Evolutionary conservation across 2,113 vertebrate genomes (phyloP).

Genomic region (Sturnus vulgaris): DNA sequence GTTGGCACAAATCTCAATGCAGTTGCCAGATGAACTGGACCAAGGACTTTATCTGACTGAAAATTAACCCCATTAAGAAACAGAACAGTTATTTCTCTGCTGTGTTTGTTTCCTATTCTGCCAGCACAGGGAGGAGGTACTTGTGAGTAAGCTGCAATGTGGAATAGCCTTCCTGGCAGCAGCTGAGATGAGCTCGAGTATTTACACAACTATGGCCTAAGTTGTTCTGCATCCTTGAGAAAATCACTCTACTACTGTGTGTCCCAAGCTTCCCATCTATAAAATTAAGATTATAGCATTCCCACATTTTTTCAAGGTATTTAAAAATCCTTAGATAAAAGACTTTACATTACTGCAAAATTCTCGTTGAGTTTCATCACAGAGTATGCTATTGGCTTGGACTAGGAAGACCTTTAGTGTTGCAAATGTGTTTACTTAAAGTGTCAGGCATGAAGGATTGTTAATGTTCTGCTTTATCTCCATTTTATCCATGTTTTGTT

Average conservation of each 20-base stretch:
- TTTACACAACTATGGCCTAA: not conserved
- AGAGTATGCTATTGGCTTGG: not conserved
- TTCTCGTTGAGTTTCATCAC: not conserved
- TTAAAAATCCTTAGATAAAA: conserved; percentile 20
- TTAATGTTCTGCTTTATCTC: conserved; percentile 46
- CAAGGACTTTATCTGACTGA: not conserved
- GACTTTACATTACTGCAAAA: not conserved
- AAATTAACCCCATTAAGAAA: not conserved
- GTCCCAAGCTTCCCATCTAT: not conserved
- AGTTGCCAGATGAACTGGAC: not conserved
- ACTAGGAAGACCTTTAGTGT: not conserved
- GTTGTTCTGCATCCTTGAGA: not conserved
- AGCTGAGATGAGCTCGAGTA: not conserved
- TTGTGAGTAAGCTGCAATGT: not conserved
- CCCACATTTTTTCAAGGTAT: not conserved
- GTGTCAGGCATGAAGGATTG: conserved; percentile 16
- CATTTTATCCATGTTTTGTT: conserved; percentile 20
- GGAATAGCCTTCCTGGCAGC: not conserved
- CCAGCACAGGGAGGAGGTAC: not conserved
- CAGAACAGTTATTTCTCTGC: not conserved
- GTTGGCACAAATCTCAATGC: not conserved
- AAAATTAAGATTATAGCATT: not conserved
- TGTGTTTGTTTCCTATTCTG: not conserved
- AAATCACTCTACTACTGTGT: not conserved
- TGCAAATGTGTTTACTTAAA: conserved; percentile 28